These are phyloP conservation scores for Psettodes erumei DNA, from an alignment of 2,113 vertebrate species.

Conservation along the genomic window DNA sequence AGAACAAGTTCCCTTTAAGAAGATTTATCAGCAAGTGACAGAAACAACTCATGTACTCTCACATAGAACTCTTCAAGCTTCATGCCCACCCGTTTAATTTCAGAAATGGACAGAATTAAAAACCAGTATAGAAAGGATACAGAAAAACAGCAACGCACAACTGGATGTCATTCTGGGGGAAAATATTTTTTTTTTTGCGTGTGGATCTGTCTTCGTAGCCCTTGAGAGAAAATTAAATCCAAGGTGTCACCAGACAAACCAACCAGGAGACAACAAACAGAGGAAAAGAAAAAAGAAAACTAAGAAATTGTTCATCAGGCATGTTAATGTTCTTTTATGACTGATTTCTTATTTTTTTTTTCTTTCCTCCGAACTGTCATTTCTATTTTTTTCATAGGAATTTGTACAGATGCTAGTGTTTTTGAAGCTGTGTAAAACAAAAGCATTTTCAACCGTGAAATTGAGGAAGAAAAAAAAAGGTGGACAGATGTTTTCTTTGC, in stretches of 20 bases:
- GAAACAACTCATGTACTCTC: conserved; percentile 40
- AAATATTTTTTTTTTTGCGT: conserved; percentile 50
- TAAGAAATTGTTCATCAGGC: conserved; percentile 40
- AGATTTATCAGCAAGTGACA: conserved; percentile 60
- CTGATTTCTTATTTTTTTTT: conserved; percentile 38
- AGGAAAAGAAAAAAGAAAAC: conserved; percentile 34
- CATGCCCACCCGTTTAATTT: conserved; percentile 44
- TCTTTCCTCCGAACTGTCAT: conserved; percentile 56
- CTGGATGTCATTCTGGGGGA: conserved; percentile 60
- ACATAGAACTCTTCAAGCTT: conserved; percentile 51
- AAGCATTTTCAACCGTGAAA: conserved; percentile 62
- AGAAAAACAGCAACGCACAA: conserved; percentile 57
- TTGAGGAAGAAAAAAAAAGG: conserved; percentile 14
- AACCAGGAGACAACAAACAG: conserved; percentile 23
- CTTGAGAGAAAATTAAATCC: conserved; percentile 76
- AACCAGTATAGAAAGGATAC: conserved; percentile 29
- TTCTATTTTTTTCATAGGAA: conserved; percentile 73
- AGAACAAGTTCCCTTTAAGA: conserved; percentile 78
- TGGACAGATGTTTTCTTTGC: conserved; percentile 71
- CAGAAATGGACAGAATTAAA: not conserved
- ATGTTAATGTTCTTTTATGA: conserved; percentile 60
- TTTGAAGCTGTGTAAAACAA: conserved; percentile 66
- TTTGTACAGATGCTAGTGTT: conserved; percentile 74
- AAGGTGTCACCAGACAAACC: conserved; percentile 45
- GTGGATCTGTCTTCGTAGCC: conserved; percentile 73